Conservation (phyloP, 2,113 vertebrate species). For the Pyrgilauda ruficollis region DNA sequence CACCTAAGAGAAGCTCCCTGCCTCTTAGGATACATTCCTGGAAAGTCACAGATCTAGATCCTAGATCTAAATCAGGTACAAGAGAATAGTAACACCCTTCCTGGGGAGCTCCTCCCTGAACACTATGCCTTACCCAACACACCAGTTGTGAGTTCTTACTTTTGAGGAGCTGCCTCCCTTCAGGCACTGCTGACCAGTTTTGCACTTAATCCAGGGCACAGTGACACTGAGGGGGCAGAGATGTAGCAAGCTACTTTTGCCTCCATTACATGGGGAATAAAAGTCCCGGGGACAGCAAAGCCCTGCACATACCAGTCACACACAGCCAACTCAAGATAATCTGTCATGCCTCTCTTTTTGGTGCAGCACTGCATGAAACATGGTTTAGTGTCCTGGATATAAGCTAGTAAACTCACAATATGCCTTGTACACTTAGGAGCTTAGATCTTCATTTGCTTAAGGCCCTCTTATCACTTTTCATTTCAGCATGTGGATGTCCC, state of each 20-base stretch:
- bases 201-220: not conserved
- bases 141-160: not conserved
- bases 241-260: not conserved
- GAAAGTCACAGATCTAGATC: not conserved
- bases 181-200: not conserved
- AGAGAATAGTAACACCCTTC: not conserved
- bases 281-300: not conserved
- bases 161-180: not conserved
- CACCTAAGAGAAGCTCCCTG: not conserved
- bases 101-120: not conserved
- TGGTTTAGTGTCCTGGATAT: not conserved
- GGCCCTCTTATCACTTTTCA: not conserved
- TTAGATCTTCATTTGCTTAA: not conserved
- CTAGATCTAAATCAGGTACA: not conserved
- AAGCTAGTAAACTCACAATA: not conserved
- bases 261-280: not conserved
- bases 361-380: not conserved
- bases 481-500: not conserved
- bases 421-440: not conserved
- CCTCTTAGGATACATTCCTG: not conserved
- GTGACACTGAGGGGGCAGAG: not conserved
- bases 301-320: not conserved
- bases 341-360: not conserved
- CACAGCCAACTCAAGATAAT: not conserved
- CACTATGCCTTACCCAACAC: not conserved